A percentile compares a stretch with the other conserved stretches of the same genome.
These are phyloP conservation scores for Thunnus thynnus DNA, from an alignment of 2,113 vertebrate genomes.

Conservation along the genomic window DNA sequence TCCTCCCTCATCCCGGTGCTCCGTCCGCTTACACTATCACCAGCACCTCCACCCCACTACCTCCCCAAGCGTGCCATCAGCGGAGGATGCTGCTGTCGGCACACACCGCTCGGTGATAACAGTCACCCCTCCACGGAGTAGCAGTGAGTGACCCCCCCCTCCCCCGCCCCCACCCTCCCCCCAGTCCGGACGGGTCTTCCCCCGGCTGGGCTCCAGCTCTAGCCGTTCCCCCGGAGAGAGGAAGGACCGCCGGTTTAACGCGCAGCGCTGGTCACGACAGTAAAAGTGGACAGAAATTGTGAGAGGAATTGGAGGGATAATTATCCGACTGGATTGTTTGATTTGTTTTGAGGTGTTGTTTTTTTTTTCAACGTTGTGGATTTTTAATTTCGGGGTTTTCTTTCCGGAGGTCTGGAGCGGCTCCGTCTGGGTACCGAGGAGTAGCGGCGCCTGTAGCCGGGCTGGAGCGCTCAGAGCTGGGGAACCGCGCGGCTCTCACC, in stretches of 20 bases:
- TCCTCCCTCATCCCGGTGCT: conserved; percentile 9
- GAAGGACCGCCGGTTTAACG: conserved; percentile 44
- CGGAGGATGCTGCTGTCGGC: conserved; percentile 61
- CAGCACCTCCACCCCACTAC: conserved; percentile 24
- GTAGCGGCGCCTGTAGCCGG: conserved; percentile 73
- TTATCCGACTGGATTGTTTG: conserved; percentile 65
- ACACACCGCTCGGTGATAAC: conserved; percentile 26
- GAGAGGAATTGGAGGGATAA: conserved; percentile 70
- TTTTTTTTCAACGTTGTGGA: conserved; percentile 61
- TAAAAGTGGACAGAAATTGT: conserved; percentile 65
- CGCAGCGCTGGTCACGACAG: conserved; percentile 69
- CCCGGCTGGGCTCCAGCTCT: conserved; percentile 36
- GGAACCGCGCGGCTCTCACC: conserved; percentile 70
- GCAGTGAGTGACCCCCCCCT: conserved; percentile 38
- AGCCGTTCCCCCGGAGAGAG: conserved; percentile 37
- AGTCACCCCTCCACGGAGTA: conserved; percentile 47
- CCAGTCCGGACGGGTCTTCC: conserved; percentile 63
- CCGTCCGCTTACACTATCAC: conserved; percentile 3
- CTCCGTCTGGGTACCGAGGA: conserved; percentile 67
- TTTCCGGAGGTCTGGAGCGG: conserved; percentile 54
- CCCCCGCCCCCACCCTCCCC: neutral
- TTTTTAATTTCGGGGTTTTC: conserved; percentile 50
- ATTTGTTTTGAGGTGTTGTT: conserved; percentile 15
- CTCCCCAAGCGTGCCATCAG: conserved; percentile 44
- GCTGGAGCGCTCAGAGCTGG: conserved; percentile 77